Evolutionary conservation across 2,888 invertebrate species (phyloP).

Genomic region (Eutolmus rufibarbis): DNA sequence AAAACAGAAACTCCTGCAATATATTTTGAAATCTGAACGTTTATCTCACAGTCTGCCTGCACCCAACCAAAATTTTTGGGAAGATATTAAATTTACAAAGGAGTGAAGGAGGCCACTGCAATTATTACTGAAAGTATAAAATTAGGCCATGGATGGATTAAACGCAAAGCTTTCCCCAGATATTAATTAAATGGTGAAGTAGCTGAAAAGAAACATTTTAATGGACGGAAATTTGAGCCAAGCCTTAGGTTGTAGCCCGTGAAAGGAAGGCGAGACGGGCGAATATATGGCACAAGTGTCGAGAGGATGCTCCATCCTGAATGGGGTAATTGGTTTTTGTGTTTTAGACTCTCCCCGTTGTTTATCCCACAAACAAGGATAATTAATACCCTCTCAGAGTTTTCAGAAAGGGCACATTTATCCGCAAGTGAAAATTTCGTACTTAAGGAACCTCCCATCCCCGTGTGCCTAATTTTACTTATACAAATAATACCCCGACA

Average conservation of each 20-base stretch:
- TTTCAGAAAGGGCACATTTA: conserved; percentile 36
- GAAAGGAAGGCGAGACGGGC: background rate
- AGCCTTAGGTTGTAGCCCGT: background rate
- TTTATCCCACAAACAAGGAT: conserved; percentile 52
- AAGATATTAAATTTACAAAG: conserved; percentile 24
- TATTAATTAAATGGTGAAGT: conserved; percentile 40
- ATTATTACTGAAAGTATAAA: conserved; percentile 29
- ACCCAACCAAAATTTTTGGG: background rate
- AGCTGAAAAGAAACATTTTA: conserved; percentile 40
- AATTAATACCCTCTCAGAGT: conserved; percentile 51
- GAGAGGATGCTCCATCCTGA: conserved; percentile 28
- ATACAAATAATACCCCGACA: conserved; percentile 43
- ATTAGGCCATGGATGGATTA: conserved; percentile 37
- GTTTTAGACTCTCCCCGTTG: conserved; percentile 46
- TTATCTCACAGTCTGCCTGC: background rate
- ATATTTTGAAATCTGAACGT: background rate
- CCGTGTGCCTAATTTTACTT: conserved; percentile 32
- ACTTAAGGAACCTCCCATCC: conserved; percentile 27
- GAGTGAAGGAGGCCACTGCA: conserved; percentile 7
- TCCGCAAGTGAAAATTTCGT: conserved; percentile 27
- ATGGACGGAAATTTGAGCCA: conserved; percentile 26
- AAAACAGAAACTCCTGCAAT: background rate
- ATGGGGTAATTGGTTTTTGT: conserved; percentile 40
- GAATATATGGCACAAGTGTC: conserved; percentile 7
- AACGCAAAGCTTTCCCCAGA: conserved; percentile 30